Evolutionary conservation across 2,888 invertebrate genomes (phyloP), one percentile per base, ranked within the genome.

Genomic region (Drosophila affinis): DNA sequence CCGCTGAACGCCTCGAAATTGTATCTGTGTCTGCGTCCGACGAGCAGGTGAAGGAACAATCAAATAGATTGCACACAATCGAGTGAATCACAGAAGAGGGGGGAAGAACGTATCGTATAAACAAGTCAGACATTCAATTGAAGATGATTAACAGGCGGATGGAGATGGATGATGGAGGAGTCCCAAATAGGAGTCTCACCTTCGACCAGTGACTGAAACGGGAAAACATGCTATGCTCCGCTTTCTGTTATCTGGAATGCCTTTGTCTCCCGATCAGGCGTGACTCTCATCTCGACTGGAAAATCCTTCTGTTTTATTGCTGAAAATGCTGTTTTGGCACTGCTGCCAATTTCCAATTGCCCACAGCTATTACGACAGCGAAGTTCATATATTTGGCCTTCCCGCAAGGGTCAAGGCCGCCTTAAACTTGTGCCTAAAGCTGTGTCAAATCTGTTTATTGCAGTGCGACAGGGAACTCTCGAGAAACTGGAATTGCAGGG

Each of bases 381-480:
- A 24, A 54, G 24, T 32, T 32, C 53, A 34, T 46, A 12, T n/a
- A 39, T 14, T 39, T 14, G 39, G 39, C 34, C 34, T 34, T 34
- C 12, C 10, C 12, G 34, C 7, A 4, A 27, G 18, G 57, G 49
- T 44, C 51, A 52, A 52, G 47, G 57, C 32, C 24, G 47, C 18
- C 18, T 21, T n/a, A 17, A 48, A 47, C 18, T 24, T n/a, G n/a
- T 45, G 39, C 24, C 45, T 10, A 10, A 39, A 39, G 39, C 39
- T 14, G 14, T 39, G 39, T 39, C 39, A 14, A 39, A 14, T 12
- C 2, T 17, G 10, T 10, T 9, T 17, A n/a, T 63, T 49, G n/a
- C 39, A 91, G 91, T 76, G 29, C 62, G 77, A 14, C 75, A 83
- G n/a, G 73, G 76, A 6, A 52, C 63, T 17, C 18, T 72, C 45